Evolutionary conservation across 2,888 invertebrate genomes (phyloP), one percentile per base, ranked within the genome.

Genomic region (Acanthosepion pharaonis): DNA sequence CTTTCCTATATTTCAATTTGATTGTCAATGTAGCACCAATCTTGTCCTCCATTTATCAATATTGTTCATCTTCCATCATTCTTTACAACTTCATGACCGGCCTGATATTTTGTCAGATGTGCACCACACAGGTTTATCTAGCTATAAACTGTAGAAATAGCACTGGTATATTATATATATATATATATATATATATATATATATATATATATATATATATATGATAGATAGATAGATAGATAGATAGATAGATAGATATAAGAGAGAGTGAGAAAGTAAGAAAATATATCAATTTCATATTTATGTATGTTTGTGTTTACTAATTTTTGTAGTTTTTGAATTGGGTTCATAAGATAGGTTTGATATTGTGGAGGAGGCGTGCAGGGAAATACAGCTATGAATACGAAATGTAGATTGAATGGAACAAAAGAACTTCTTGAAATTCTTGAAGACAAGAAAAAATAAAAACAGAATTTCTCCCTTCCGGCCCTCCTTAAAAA

Each of bases 1-100:
- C 78, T 78, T 78, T 78, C 78, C n/a, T 78, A 78, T 78, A 78
- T 78, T 78, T 78, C 78, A 78, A 78, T 78, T 78, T 78, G 78
- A 78, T 78, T 78, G 78, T 78, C 78, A 78, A 78, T 78, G 78
- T n/a, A 78, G 78, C 33, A 78, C n/a, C 78, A 78, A 78, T 78
- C 78, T 78, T 78, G 78, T 78, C n/a, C 78, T 33, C 78, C 78
- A 78, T 78, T 78, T 78, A 78, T 78, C 78, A 78, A 78, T 78
- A 78, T 78, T 78, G 78, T 78, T 78, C 78, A 78, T n/a, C 78
- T 15, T 78, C n/a, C 78, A 78, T 78, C 78, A 78, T 78, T 78
- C 78, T 78, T 78, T 78, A 78, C n/a, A 78, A 33, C 78, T 78
- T 78, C 78, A 78, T 78, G 78, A 78, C n/a, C 78, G n/a, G 78